Evolutionary conservation across 2,888 invertebrate species (phyloP).

Genomic region (Plebejus melissa): DNA sequence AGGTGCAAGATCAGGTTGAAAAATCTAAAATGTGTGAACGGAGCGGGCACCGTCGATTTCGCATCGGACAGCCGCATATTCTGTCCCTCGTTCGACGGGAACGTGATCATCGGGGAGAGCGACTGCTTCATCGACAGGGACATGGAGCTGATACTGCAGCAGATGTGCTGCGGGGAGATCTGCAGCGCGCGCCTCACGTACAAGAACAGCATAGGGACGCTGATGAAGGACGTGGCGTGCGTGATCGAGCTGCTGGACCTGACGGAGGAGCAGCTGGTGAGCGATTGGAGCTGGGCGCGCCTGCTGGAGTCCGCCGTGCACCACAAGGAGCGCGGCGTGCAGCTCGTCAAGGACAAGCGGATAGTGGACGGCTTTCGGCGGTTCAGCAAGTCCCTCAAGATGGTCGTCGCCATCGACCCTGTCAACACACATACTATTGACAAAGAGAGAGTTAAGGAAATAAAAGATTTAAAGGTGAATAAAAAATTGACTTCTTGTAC

Average conservation of each 20-base stretch:
- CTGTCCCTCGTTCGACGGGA: slow-evolving; percentile 59
- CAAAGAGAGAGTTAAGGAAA: slow-evolving; percentile 66
- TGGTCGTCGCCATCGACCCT: slow-evolving; percentile 80
- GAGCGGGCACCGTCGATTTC: slow-evolving; percentile 49
- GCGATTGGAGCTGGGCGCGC: slow-evolving; percentile 78
- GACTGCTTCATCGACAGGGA: slow-evolving; percentile 72
- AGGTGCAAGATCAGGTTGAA: slow-evolving; percentile 59
- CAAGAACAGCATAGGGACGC: slow-evolving; percentile 47
- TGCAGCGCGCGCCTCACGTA: slow-evolving; percentile 61
- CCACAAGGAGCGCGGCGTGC: slow-evolving; percentile 80
- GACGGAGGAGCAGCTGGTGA: slow-evolving; percentile 68
- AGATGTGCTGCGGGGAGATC: slow-evolving; percentile 73
- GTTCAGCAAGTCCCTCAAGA: slow-evolving; percentile 86
- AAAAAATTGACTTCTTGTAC: not conserved
- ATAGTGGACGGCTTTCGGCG: slow-evolving; percentile 83
- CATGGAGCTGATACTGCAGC: slow-evolving; percentile 73
- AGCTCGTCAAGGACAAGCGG: slow-evolving; percentile 81
- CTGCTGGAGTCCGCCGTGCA: slow-evolving; percentile 69
- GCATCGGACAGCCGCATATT: slow-evolving; percentile 58
- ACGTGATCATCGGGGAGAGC: slow-evolving; percentile 70
- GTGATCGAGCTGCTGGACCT: slow-evolving; percentile 62
- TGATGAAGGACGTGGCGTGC: slow-evolving; percentile 59
- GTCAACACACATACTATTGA: slow-evolving; percentile 77
- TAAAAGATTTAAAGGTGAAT: slow-evolving; percentile 74
- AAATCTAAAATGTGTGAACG: slow-evolving; percentile 53